phyloP scores from a whole-genome alignment of 30 jellyfish, hydroid and myxozoan genomes.

The Aurelia aurita region DNA sequence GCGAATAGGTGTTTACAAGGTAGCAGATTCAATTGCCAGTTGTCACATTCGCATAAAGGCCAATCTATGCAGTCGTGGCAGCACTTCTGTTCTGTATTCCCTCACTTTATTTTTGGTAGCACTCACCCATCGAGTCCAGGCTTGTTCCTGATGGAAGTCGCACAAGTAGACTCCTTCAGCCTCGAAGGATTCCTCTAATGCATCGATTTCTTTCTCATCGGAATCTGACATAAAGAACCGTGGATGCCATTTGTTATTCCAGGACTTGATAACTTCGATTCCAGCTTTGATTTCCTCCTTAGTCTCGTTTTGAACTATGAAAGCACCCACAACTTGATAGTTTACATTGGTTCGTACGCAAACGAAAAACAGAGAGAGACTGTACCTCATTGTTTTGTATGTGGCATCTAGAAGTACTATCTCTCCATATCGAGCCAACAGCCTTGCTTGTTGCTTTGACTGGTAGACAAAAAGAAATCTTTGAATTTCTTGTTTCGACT shows the following conservation, averaged over 20 bases:
- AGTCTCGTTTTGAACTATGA: conserved; percentile 41
- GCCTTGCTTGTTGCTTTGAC: conserved; percentile 29
- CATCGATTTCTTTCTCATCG: conserved; percentile 61
- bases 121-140: conserved; percentile 66
- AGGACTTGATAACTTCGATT: conserved; percentile 9
- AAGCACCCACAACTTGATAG: conserved; percentile 48
- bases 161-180: conserved; percentile 41
- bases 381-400: conserved; percentile 28
- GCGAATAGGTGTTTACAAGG: conserved; percentile 56
- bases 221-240: conserved; percentile 49
- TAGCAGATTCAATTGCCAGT: conserved; percentile 31
- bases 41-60: conserved; percentile 56
- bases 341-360: conserved; percentile 52
- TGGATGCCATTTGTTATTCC: conserved; percentile 65
- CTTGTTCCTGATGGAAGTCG: conserved; percentile 65
- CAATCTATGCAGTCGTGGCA: conserved; percentile 20
- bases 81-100: conserved; percentile 23
- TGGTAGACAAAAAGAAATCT: conserved; percentile 25
- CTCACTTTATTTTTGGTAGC: conserved; percentile 15
- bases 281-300: conserved; percentile 35
- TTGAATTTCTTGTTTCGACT: conserved; percentile 15
- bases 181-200: conserved; percentile 16
- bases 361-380: conserved; percentile 15
- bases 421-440: background rate
- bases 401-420: conserved; percentile 33